Evolutionary conservation across 2,888 invertebrate genomes (phyloP).

Genomic region (Lithosia quadra): DNA sequence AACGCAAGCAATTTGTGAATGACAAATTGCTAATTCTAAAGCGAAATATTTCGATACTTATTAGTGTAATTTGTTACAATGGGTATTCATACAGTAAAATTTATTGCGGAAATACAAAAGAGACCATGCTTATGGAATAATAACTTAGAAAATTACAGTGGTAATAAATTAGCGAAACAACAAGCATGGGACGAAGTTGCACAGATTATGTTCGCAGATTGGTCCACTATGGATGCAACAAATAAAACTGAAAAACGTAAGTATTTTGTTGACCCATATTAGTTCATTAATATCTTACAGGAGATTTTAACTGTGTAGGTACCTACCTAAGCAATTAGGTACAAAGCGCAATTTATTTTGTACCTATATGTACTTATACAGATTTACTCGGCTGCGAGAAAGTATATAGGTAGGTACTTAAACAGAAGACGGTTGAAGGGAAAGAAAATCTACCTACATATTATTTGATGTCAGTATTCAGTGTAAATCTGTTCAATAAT

Average conservation of each 20-base stretch:
- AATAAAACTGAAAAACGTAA: slow-evolving; percentile 28
- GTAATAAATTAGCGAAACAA: slow-evolving; percentile 28
- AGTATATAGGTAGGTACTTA: too few relatives aligned
- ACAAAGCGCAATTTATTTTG: not conserved
- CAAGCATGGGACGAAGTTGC: slow-evolving; percentile 30
- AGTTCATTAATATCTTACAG: not conserved
- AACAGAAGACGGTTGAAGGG: too few relatives aligned
- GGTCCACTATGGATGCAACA: slow-evolving; percentile 27
- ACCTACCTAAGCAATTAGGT: too few relatives aligned
- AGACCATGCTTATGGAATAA: slow-evolving; percentile 29
- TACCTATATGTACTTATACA: too few relatives aligned
- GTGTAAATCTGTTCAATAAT: too few relatives aligned
- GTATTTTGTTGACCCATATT: slow-evolving; percentile 15
- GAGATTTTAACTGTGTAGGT: too few relatives aligned
- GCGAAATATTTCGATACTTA: not conserved
- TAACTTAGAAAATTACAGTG: slow-evolving; percentile 28
- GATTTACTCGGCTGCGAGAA: too few relatives aligned
- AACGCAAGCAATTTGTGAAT: slow-evolving; percentile 17
- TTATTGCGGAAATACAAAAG: slow-evolving; percentile 31
- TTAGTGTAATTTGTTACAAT: slow-evolving; percentile 11
- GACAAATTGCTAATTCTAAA: slow-evolving; percentile 11
- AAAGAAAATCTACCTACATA: too few relatives aligned
- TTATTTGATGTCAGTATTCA: too few relatives aligned
- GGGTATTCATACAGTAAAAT: slow-evolving; percentile 27
- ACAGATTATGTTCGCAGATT: slow-evolving; percentile 23